phyloP scores from a whole-genome alignment of 1,140 invertebrate genomes.

The Apolygus lucorum region DNA sequence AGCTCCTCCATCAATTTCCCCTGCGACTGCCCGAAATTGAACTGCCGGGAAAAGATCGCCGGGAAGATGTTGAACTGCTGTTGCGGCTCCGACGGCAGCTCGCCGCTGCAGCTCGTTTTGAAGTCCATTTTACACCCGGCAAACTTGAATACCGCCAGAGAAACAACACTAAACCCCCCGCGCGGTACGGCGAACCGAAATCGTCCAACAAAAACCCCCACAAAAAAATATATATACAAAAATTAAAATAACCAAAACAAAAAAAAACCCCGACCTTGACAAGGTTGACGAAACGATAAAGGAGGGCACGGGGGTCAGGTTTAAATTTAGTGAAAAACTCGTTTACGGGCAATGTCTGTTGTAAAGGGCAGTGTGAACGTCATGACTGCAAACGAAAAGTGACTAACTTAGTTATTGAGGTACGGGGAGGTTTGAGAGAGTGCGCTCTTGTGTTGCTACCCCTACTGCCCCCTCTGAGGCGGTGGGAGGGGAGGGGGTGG shows the following conservation, averaged over 20 bases:
- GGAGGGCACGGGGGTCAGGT: neutral
- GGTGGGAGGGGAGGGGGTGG: constrained; percentile 11
- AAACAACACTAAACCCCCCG: constrained; percentile 27
- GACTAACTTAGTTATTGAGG: constrained; percentile 36
- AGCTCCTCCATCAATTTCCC: constrained; percentile 71
- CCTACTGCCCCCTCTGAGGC: neutral
- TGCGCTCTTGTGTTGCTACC: constrained; percentile 22
- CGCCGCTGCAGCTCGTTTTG: constrained; percentile 23
- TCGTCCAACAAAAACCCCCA: constrained; percentile 18
- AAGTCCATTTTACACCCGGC: constrained; percentile 27
- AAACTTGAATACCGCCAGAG: no score
- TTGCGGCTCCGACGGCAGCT: constrained; percentile 31
- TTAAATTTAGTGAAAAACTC: constrained; percentile 14
- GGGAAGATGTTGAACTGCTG: constrained; percentile 85
- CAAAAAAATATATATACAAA: constrained; percentile 6
- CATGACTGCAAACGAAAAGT: constrained; percentile 34
- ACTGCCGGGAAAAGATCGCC: constrained; percentile 74
- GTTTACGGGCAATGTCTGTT: constrained; percentile 21
- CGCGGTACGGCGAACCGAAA: neutral
- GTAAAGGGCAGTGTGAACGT: constrained; percentile 28
- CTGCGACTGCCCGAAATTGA: constrained; percentile 51
- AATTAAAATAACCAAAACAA: neutral
- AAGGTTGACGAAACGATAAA: constrained; percentile 10
- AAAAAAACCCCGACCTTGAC: neutral
- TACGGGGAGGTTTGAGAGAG: constrained; percentile 16